phyloP scores from a whole-genome alignment of 2,888 invertebrate species.

The Thalpophila matura region DNA sequence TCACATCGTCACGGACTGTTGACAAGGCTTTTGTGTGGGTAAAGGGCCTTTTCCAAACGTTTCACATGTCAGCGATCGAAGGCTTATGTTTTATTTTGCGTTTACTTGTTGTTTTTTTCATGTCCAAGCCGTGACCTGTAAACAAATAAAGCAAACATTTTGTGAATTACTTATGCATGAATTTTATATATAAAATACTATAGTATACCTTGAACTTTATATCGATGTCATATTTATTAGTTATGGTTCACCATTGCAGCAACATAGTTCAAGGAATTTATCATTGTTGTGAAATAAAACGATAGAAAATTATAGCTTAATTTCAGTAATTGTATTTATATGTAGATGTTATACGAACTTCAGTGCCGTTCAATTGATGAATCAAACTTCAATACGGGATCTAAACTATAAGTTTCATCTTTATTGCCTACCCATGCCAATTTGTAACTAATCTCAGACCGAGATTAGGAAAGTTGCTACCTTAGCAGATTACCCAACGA shows the following conservation, averaged over 20 bases:
- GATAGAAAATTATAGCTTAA: no score
- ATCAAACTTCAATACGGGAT: constrained; percentile 5
- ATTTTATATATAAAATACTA: not conserved
- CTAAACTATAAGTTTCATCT: constrained; percentile 6
- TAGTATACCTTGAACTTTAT: not conserved
- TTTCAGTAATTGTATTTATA: no score
- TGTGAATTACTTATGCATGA: not conserved
- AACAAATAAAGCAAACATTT: not conserved
- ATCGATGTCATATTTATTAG: no score
- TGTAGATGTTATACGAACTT: no score
- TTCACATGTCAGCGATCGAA: constrained; percentile 36
- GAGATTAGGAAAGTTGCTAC: constrained; percentile 51
- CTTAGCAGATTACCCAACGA: constrained; percentile 10
- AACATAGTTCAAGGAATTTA: no score
- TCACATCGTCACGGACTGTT: constrained; percentile 53
- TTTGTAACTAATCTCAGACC: constrained; percentile 30
- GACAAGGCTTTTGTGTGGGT: constrained; percentile 42
- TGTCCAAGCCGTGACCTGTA: not conserved
- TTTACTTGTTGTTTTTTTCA: constrained; percentile 4
- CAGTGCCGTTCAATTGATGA: not conserved
- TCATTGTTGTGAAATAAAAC: not conserved
- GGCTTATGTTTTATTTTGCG: constrained; percentile 16
- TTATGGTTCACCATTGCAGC: no score
- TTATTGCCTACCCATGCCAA: constrained; percentile 17
- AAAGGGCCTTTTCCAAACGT: constrained; percentile 19